Conservation (phyloP, 2,888 invertebrate species). For the Cephus rjabovi region DNA sequence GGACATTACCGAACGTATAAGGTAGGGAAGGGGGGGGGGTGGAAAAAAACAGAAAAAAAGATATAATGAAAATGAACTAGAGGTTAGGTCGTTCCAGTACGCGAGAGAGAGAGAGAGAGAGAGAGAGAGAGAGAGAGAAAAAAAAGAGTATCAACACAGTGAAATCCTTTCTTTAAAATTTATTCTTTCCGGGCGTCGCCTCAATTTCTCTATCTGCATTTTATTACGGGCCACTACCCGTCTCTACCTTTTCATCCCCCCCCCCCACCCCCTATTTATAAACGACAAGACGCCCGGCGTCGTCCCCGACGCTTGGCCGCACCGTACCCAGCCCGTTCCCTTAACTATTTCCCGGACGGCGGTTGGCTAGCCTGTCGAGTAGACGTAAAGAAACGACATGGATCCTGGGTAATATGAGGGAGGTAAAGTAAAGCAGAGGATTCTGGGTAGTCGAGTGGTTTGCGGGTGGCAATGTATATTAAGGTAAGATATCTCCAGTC, state of each 20-base stretch:
- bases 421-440: slow-evolving; percentile 1
- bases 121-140: not conserved
- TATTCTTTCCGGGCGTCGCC: slow-evolving; percentile 7
- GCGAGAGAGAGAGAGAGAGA: not conserved
- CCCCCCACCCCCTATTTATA: not conserved
- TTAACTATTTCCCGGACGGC: not conserved
- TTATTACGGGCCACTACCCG: slow-evolving; percentile 10
- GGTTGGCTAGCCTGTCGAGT: not conserved
- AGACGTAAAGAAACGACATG: not conserved
- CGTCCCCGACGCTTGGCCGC: not conserved
- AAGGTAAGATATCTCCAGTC: slow-evolving; percentile 11
- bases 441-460: not conserved
- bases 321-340: not conserved
- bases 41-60: not conserved
- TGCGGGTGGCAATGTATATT: slow-evolving; percentile 2
- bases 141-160: not conserved
- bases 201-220: slow-evolving; percentile 14
- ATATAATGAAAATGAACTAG: not conserved
- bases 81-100: not conserved
- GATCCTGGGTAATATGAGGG: not conserved
- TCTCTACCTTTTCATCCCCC: not conserved
- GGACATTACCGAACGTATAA: not conserved
- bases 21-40: not conserved
- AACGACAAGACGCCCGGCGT: not conserved
- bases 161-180: slow-evolving; percentile 6